Evolutionary conservation across 1,140 invertebrate species (phyloP).

Genomic region (Phymastichus coffea): DNA sequence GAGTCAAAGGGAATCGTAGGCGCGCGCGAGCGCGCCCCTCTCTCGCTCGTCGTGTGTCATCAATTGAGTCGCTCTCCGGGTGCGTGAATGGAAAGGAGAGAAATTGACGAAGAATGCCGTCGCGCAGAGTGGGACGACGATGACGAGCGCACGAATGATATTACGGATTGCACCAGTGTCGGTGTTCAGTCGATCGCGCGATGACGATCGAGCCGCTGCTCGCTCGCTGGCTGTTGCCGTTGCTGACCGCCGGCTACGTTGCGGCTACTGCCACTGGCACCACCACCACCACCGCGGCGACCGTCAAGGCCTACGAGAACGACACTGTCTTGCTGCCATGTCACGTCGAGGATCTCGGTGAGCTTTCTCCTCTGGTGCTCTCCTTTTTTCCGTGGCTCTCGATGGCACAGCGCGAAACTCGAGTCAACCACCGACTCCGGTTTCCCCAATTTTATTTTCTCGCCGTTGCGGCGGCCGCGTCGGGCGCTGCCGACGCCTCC

Average conservation of each 20-base stretch:
- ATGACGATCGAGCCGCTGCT: background rate
- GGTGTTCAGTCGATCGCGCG: background rate
- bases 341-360: slow-evolving; percentile 62
- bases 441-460: background rate
- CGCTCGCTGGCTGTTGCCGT: background rate
- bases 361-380: slow-evolving; percentile 31
- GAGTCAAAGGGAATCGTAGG: too few species aligned
- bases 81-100: background rate
- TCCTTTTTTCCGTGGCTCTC: background rate
- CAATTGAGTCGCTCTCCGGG: slow-evolving; percentile 18
- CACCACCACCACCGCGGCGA: slow-evolving; percentile 62
- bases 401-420: background rate
- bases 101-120: slow-evolving; percentile 14
- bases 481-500: too few species aligned
- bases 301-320: slow-evolving; percentile 72
- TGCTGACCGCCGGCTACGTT: background rate
- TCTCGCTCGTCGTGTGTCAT: slow-evolving; percentile 4
- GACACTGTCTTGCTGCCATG: slow-evolving; percentile 74
- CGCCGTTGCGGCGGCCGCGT: background rate
- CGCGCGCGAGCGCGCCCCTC: background rate
- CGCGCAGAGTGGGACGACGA: background rate
- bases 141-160: background rate
- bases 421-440: background rate
- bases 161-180: too few species aligned
- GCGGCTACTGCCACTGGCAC: too few species aligned